Percentiles rank a stretch among this genome's conserved stretches.
phyloP scores from a whole-genome alignment of 2,888 invertebrate species.

The Lacanobia wlatinum region DNA sequence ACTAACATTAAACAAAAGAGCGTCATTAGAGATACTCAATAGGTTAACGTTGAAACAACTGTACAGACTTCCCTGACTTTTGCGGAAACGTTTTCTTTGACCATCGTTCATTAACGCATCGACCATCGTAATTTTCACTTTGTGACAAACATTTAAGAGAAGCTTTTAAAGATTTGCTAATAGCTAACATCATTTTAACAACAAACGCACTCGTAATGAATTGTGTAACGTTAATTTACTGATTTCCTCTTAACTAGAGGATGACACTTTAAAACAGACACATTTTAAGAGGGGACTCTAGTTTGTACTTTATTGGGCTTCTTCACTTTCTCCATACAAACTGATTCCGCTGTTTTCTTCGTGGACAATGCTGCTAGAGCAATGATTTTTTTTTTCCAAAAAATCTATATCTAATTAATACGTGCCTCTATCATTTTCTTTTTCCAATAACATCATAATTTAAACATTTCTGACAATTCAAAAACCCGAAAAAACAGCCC shows the following conservation, averaged over 20 bases:
- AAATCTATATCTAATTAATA: too few relatives aligned
- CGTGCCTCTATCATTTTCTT: too few relatives aligned
- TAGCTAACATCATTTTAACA: neutral
- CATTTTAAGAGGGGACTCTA: too few relatives aligned
- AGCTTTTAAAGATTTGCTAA: slow-evolving; percentile 1
- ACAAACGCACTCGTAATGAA: neutral
- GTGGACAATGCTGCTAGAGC: too few relatives aligned
- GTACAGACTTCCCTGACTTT: slow-evolving; percentile 17
- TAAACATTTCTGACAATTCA: too few relatives aligned
- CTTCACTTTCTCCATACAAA: too few relatives aligned
- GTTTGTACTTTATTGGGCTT: too few relatives aligned
- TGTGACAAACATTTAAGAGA: neutral
- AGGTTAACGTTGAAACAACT: slow-evolving; percentile 2
- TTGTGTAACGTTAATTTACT: neutral
- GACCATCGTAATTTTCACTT: slow-evolving; percentile 6
- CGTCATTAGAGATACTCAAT: slow-evolving; percentile 15
- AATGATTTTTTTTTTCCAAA: too few relatives aligned
- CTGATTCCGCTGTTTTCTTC: too few relatives aligned
- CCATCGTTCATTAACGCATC: neutral
- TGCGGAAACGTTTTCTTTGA: slow-evolving; percentile 26
- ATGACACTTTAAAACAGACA: too few relatives aligned
- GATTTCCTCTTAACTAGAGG: neutral
- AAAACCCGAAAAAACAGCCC: too few relatives aligned
- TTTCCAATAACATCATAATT: too few relatives aligned
- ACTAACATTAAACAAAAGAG: slow-evolving; percentile 29